Evolutionary conservation across 1,140 invertebrate species (phyloP).

Genomic region (Drosophila saltans): DNA sequence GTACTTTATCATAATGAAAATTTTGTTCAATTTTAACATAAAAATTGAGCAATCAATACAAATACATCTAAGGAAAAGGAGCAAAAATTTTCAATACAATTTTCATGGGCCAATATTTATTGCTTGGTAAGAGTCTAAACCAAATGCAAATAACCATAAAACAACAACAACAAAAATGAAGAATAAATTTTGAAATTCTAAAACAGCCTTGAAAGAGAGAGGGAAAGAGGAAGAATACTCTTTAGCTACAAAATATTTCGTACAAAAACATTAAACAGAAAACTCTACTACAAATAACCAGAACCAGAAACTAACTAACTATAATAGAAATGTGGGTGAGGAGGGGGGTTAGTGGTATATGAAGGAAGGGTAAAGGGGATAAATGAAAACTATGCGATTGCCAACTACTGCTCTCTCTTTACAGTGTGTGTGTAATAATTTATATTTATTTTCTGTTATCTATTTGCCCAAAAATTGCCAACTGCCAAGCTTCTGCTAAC

Average conservation of each 20-base stretch:
- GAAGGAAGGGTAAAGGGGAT: not conserved
- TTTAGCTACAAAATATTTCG: constrained; percentile 6
- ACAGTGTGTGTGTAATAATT: constrained; percentile 26
- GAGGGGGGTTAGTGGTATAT: not conserved
- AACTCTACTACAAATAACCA: constrained; percentile 16
- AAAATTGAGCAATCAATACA: constrained; percentile 16
- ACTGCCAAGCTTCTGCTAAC: constrained; percentile 14
- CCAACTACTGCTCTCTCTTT: not conserved
- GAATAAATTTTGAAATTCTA: constrained; percentile 18
- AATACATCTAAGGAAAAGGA: not conserved
- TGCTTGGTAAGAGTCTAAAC: constrained; percentile 7
- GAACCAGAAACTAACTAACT: constrained; percentile 16
- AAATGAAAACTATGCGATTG: constrained; percentile 17
- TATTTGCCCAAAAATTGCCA: constrained; percentile 33
- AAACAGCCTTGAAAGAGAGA: constrained; percentile 15
- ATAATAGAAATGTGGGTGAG: not conserved
- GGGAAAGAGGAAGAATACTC: not conserved
- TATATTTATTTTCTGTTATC: constrained; percentile 39
- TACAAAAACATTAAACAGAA: constrained; percentile 5
- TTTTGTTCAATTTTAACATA: not conserved
- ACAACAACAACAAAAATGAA: constrained; percentile 4
- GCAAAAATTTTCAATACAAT: constrained; percentile 21
- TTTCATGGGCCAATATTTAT: constrained; percentile 22
- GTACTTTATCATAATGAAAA: not conserved
- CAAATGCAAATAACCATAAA: constrained; percentile 2